phyloP scores from a whole-genome alignment of 35 echinoderm and acorn worm genomes.

The Apostichopus japonicus region DNA sequence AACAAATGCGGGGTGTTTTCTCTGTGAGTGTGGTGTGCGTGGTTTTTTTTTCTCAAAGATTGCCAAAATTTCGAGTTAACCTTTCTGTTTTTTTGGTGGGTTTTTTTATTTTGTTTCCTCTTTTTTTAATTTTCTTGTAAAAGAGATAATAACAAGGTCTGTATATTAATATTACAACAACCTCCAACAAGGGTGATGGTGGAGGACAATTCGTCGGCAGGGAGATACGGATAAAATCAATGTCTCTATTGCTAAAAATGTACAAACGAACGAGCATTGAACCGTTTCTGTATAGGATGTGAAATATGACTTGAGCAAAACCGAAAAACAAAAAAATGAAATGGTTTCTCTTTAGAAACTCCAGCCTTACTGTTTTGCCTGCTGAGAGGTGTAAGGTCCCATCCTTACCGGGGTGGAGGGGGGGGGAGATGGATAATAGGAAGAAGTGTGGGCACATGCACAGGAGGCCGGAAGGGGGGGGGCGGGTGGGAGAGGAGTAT shows the following conservation, averaged over 20 bases:
- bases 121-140: background rate
- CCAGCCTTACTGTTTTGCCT: slow-evolving; percentile 35
- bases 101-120: background rate
- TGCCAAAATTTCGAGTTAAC: background rate
- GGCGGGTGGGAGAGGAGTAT: background rate
- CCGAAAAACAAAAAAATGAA: background rate
- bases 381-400: background rate
- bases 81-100: background rate
- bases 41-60: too few relatives aligned
- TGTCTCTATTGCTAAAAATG: background rate
- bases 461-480: background rate
- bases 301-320: background rate
- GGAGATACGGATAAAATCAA: background rate
- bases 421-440: background rate
- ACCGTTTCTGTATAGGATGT: slow-evolving; percentile 29
- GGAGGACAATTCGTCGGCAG: slow-evolving; percentile 24
- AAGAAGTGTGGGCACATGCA: background rate
- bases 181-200: slow-evolving; percentile 19
- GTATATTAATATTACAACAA: background rate
- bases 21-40: too few relatives aligned
- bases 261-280: slow-evolving; percentile 7
- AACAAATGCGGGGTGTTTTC: too few relatives aligned
- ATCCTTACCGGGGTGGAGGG: background rate
- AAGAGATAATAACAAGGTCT: background rate
- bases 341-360: slow-evolving; percentile 41